These are phyloP conservation scores for Etia nguti DNA, from an alignment of 2,113 vertebrate genomes.

Conservation along the genomic window DNA sequence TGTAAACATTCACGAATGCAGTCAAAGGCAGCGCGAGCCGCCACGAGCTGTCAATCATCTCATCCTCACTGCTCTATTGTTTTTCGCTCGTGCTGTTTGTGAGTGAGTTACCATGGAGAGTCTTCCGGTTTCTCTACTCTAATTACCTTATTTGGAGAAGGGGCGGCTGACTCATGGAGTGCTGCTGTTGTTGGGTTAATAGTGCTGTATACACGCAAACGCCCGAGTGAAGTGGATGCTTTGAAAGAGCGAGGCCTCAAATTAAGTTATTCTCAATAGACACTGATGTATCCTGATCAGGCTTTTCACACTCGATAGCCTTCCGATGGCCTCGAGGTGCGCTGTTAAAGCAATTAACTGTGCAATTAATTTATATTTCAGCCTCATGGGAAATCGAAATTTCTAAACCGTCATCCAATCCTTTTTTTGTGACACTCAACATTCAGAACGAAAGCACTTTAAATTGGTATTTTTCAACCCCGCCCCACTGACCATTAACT, in stretches of 20 bases:
- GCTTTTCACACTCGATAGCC: background rate
- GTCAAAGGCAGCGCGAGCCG: background rate
- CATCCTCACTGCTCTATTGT: slow-evolving; percentile 37
- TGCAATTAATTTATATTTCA: background rate
- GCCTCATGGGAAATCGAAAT: background rate
- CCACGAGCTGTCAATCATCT: slow-evolving; percentile 51
- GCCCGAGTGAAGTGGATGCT: background rate
- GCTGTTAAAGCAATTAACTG: slow-evolving; percentile 6
- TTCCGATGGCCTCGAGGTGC: background rate
- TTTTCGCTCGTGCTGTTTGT: slow-evolving; percentile 36
- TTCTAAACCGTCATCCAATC: background rate
- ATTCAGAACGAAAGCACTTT: background rate
- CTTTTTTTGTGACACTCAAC: background rate
- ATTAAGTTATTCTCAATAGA: background rate
- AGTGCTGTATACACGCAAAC: background rate
- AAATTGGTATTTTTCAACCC: background rate
- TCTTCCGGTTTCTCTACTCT: slow-evolving; percentile 31
- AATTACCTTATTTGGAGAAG: slow-evolving; percentile 39
- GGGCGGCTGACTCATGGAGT: slow-evolving; percentile 1
- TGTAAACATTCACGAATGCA: background rate
- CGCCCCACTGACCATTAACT: background rate
- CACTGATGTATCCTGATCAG: background rate
- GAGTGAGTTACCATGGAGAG: slow-evolving; percentile 54
- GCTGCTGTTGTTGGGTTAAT: background rate
- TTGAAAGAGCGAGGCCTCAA: background rate